phyloP scores from a whole-genome alignment of 1,140 invertebrate species.

The Leucophenga varia region DNA sequence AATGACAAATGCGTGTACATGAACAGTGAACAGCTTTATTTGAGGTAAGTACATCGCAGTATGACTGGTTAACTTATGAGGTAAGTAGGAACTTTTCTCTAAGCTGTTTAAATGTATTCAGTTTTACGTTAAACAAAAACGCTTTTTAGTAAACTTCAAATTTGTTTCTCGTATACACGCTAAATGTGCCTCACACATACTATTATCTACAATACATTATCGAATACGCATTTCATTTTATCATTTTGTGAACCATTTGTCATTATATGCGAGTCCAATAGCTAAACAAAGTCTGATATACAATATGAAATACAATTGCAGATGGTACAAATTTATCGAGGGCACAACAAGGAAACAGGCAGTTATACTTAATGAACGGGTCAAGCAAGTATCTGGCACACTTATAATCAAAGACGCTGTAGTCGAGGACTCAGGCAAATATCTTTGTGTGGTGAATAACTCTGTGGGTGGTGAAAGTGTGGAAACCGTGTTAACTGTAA shows the following conservation, averaged over 20 bases:
- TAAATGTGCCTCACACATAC: too few species aligned
- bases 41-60: too few species aligned
- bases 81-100: background rate
- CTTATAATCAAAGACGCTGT: slow-evolving; percentile 87
- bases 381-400: slow-evolving; percentile 92
- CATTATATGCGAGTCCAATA: too few species aligned
- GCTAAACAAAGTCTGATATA: background rate
- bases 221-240: slow-evolving; percentile 19
- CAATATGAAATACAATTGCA: slow-evolving; percentile 58
- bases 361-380: slow-evolving; percentile 80
- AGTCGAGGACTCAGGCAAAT: slow-evolving; percentile 91
- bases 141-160: too few species aligned
- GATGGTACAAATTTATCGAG: slow-evolving; percentile 93
- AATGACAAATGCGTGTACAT: slow-evolving; percentile 1
- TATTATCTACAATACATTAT: too few species aligned
- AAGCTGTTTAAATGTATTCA: background rate
- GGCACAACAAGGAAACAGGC: slow-evolving; percentile 80
- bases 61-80: too few species aligned
- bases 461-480: slow-evolving; percentile 90
- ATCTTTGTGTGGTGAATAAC: slow-evolving; percentile 92
- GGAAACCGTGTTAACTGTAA: slow-evolving; percentile 89
- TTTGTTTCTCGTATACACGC: too few species aligned
- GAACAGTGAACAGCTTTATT: too few species aligned
- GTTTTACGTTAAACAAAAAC: too few species aligned
- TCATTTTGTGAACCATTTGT: slow-evolving; percentile 30